A percentile compares a stretch with the other conserved stretches of the same genome.
phyloP scores from a whole-genome alignment of 2,888 invertebrate species.

The Stenchaetothrips biformis region DNA sequence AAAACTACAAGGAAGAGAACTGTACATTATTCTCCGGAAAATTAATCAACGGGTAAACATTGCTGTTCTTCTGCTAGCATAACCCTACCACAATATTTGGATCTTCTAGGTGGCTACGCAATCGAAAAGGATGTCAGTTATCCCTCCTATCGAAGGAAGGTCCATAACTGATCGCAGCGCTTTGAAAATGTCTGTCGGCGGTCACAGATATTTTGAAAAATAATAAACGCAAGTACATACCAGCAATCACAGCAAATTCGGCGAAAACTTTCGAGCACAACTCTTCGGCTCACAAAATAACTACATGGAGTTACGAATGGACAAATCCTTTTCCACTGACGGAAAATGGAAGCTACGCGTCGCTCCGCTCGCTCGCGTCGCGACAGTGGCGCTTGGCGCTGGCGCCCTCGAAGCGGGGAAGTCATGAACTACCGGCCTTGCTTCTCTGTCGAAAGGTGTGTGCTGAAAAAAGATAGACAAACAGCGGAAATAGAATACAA shows the following conservation, averaged over 20 bases:
- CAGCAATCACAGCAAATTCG: background rate
- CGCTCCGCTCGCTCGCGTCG: background rate
- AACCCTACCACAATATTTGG: slow-evolving; percentile 9
- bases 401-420: no score
- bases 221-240: background rate
- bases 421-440: no score
- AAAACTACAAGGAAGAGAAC: background rate
- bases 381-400: background rate
- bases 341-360: slow-evolving; percentile 18
- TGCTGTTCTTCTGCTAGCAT: slow-evolving; percentile 27
- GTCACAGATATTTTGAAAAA: background rate
- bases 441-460: no score
- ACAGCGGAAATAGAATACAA: no score
- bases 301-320: background rate
- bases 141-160: slow-evolving; percentile 25
- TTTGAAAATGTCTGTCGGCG: background rate
- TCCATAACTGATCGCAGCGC: background rate
- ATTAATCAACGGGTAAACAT: slow-evolving; percentile 6
- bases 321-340: background rate
- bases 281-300: background rate
- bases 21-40: background rate
- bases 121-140: slow-evolving; percentile 25
- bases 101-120: slow-evolving; percentile 20
- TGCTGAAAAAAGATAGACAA: no score
- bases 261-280: background rate